Evolutionary conservation across 1,140 invertebrate species (phyloP).

Genomic region (Chlorops oryzae): DNA sequence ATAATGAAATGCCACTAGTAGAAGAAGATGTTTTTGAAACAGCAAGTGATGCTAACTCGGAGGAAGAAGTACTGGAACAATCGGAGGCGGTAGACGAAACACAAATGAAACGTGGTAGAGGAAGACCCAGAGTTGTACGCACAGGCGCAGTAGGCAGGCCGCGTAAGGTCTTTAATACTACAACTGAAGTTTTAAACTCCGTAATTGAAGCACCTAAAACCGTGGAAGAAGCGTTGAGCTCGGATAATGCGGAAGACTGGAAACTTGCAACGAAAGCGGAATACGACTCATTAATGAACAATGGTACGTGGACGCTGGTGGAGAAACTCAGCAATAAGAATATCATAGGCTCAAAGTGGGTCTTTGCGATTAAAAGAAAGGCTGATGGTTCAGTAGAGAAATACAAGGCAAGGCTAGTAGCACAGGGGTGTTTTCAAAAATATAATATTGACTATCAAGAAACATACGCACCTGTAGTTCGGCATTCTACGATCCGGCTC

Average conservation of each 20-base stretch:
- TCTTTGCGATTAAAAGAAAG: slow-evolving; percentile 37
- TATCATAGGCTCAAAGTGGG: slow-evolving; percentile 24
- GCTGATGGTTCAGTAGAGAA: slow-evolving; percentile 20
- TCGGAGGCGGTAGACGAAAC: too few relatives aligned
- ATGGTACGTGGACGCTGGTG: slow-evolving; percentile 21
- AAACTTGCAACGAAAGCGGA: slow-evolving; percentile 3
- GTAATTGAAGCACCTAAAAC: too few relatives aligned
- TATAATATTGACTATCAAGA: slow-evolving; percentile 38
- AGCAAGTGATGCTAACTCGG: too few relatives aligned
- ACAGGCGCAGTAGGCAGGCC: too few relatives aligned
- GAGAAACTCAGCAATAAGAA: slow-evolving; percentile 17
- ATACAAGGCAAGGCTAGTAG: slow-evolving; percentile 44
- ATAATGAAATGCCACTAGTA: too few relatives aligned
- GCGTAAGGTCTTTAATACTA: too few relatives aligned
- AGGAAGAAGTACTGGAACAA: too few relatives aligned
- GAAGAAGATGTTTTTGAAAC: too few relatives aligned
- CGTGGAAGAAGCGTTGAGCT: too few relatives aligned
- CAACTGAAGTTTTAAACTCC: too few relatives aligned
- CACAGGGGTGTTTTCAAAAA: slow-evolving; percentile 27
- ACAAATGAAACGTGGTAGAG: too few relatives aligned
- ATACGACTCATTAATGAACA: slow-evolving; percentile 9
- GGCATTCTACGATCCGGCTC: slow-evolving; percentile 10
- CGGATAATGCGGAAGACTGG: slow-evolving; percentile 1
- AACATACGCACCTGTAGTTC: slow-evolving; percentile 35
- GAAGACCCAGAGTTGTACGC: too few relatives aligned